phyloP scores from a whole-genome alignment of 1,140 invertebrate species.

The Aphelenchoides besseyi region DNA sequence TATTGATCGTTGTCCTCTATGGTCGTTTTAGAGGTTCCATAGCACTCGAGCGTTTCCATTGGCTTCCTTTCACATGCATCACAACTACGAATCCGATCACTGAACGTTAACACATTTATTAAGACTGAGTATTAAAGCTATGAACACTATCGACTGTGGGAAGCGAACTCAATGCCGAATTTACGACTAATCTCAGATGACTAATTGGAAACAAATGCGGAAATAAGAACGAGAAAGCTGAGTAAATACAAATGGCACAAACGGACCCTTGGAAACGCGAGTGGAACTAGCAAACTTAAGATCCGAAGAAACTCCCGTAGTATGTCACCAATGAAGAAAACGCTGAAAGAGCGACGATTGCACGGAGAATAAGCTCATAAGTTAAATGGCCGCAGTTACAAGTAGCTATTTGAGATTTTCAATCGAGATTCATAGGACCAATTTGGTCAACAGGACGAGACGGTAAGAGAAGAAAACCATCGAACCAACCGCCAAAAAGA shows the following conservation, averaged over 20 bases:
- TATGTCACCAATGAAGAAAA: neutral
- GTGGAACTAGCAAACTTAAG: neutral
- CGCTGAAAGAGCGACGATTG: neutral
- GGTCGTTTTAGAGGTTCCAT: too few relatives aligned
- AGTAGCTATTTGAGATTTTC: too few relatives aligned
- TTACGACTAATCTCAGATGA: neutral
- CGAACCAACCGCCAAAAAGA: conserved; percentile 11
- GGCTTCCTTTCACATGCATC: too few relatives aligned
- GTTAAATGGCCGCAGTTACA: too few relatives aligned
- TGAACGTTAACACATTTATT: too few relatives aligned
- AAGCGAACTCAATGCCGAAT: neutral
- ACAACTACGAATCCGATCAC: too few relatives aligned
- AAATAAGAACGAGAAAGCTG: neutral
- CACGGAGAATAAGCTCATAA: neutral
- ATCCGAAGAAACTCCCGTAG: neutral
- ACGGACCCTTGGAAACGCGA: neutral
- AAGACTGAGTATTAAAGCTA: too few relatives aligned
- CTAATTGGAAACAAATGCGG: neutral
- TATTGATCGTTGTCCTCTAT: too few relatives aligned
- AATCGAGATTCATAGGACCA: neutral
- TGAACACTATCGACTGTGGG: neutral
- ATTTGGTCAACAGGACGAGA: neutral
- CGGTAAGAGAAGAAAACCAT: neutral
- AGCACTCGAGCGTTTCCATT: too few relatives aligned
- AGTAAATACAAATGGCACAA: neutral